Percentiles rank a stretch among this genome's conserved stretches.
These are phyloP conservation scores for Petrocephalus microphthalmus DNA, from an alignment of 2,113 vertebrate genomes.

Conservation along the genomic window DNA sequence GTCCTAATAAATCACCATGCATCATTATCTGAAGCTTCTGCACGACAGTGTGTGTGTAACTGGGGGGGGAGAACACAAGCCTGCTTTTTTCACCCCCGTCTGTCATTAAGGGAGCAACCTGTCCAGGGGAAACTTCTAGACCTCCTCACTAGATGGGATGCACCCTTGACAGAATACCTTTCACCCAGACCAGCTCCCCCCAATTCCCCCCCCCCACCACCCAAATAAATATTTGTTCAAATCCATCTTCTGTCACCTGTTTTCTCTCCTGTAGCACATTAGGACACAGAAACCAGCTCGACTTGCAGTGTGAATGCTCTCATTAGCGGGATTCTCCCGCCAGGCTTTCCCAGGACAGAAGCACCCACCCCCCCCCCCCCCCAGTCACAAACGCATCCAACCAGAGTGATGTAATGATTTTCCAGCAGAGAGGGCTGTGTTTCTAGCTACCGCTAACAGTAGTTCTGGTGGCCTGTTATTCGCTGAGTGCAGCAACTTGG, in stretches of 20 bases:
- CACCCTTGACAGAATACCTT: background rate
- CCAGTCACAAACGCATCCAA: background rate
- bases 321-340: background rate
- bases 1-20: constrained; percentile 31
- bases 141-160: background rate
- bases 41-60: background rate
- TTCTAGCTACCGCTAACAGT: background rate
- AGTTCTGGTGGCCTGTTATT: background rate
- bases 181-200: background rate
- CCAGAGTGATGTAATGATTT: background rate
- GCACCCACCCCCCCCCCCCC: background rate
- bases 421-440: background rate
- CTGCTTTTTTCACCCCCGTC: background rate
- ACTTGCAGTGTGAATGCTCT: background rate
- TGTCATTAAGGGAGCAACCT: background rate
- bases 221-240: background rate
- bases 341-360: background rate
- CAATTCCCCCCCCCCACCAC: background rate
- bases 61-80: too few relatives aligned
- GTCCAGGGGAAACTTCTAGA: background rate
- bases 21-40: constrained; percentile 29
- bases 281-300: background rate
- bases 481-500: background rate
- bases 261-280: background rate
- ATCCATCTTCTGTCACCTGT: background rate